A percentile compares a stretch with the other conserved stretches of the same genome.
phyloP scores from a whole-genome alignment of 2,888 invertebrate genomes.

The Drosophila prostipennis region DNA sequence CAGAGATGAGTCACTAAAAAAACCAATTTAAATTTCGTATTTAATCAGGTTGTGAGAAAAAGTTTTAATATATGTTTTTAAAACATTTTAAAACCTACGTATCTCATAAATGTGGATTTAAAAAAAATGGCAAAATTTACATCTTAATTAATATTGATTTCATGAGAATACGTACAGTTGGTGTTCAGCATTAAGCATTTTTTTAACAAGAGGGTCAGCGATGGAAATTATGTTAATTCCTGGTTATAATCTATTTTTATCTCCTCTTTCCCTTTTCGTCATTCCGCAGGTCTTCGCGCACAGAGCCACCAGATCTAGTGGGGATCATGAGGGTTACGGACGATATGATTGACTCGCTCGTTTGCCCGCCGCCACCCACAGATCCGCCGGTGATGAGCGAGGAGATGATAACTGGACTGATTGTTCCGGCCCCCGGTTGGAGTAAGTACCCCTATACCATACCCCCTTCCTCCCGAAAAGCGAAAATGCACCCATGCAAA shows the following conservation, averaged over 20 bases:
- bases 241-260: background rate
- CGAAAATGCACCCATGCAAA: slow-evolving; percentile 4
- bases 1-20: too few species aligned
- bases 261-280: background rate
- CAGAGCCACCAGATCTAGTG: slow-evolving; percentile 91
- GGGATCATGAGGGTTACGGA: slow-evolving; percentile 95
- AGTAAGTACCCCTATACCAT: slow-evolving; percentile 87
- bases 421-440: slow-evolving; percentile 98
- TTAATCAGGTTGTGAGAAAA: too few species aligned
- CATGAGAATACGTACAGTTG: slow-evolving; percentile 3
- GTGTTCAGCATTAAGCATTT: background rate
- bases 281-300: slow-evolving; percentile 89
- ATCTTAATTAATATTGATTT: slow-evolving; percentile 2
- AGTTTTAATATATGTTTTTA: too few species aligned
- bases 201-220: background rate
- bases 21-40: too few species aligned
- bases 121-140: slow-evolving; percentile 1
- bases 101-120: background rate
- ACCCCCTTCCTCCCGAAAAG: background rate
- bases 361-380: slow-evolving; percentile 97
- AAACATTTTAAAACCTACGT: too few species aligned
- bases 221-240: slow-evolving; percentile 18
- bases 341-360: slow-evolving; percentile 96
- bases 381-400: slow-evolving; percentile 97
- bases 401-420: slow-evolving; percentile 97